A percentile compares a stretch with the other conserved stretches of the same genome.
These are phyloP conservation scores for Alloscopus bannaensis DNA, from an alignment of 2,888 invertebrate genomes.

Conservation along the genomic window DNA sequence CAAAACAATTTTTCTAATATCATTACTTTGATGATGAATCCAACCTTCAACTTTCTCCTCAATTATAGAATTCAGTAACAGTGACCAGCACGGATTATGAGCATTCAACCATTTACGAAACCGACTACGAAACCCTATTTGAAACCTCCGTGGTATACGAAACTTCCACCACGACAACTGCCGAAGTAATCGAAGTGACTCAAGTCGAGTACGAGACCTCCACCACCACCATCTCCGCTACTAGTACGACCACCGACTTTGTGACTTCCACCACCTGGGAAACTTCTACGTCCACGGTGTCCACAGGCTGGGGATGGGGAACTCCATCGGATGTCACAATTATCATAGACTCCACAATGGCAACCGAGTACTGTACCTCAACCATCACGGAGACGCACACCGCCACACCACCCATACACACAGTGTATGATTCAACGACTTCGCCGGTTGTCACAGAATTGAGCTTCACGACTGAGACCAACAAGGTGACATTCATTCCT, in stretches of 20 bases:
- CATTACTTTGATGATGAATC: no score
- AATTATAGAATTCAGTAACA: no score
- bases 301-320: background rate
- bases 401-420: conserved; percentile 35
- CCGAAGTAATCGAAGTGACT: no score
- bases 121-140: no score
- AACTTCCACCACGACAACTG: no score
- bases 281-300: no score
- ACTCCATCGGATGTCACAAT: background rate
- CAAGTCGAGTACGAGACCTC: no score
- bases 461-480: conserved; percentile 17
- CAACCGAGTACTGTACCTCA: background rate
- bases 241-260: conserved; percentile 2
- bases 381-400: conserved; percentile 14
- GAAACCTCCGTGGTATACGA: no score
- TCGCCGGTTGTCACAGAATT: conserved; percentile 21
- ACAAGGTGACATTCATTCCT: conserved; percentile 7
- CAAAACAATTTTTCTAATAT: no score
- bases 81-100: no score
- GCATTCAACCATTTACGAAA: no score
- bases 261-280: conserved; percentile 15
- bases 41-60: no score
- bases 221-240: background rate
- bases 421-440: background rate
- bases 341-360: conserved; percentile 23